Conservation (phyloP, 2,888 invertebrate species). For the Eristalinus sepulchralis region DNA sequence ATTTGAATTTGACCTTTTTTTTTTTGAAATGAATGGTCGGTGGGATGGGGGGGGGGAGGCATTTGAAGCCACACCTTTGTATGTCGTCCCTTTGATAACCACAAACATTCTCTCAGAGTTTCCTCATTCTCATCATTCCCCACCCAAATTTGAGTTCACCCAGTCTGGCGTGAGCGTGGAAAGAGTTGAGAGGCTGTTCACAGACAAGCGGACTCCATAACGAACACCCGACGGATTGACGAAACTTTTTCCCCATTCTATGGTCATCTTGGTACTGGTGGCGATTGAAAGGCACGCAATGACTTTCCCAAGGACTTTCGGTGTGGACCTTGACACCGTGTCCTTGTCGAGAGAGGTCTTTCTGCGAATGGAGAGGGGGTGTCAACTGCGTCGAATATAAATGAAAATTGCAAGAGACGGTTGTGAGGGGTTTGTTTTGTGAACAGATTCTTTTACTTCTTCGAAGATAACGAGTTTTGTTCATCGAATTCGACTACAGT, state of each 20-base stretch:
- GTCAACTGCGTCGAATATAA: neutral
- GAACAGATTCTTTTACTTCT: too few relatives aligned
- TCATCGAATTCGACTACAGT: too few relatives aligned
- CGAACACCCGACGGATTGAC: neutral
- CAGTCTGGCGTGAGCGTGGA: neutral
- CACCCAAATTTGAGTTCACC: neutral
- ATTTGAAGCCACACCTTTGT: neutral
- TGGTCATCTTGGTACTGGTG: neutral
- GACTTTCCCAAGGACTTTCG: neutral
- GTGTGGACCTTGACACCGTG: neutral
- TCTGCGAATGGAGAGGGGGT: neutral
- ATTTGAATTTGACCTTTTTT: neutral
- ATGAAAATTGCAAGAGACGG: neutral
- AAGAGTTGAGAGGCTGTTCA: neutral
- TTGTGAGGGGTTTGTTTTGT: too few relatives aligned
- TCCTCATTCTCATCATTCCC: neutral
- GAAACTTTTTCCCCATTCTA: slow-evolving; percentile 30
- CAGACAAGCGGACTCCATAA: neutral
- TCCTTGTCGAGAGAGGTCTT: neutral
- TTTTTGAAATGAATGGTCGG: too few relatives aligned
- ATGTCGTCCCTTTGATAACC: neutral
- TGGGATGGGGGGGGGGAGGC: too few relatives aligned
- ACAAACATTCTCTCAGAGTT: neutral
- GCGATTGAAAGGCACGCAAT: slow-evolving; percentile 19
- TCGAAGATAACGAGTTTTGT: too few relatives aligned